Conservation (phyloP, 2,113 vertebrate species). For the Thryonomys swinderianus region DNA sequence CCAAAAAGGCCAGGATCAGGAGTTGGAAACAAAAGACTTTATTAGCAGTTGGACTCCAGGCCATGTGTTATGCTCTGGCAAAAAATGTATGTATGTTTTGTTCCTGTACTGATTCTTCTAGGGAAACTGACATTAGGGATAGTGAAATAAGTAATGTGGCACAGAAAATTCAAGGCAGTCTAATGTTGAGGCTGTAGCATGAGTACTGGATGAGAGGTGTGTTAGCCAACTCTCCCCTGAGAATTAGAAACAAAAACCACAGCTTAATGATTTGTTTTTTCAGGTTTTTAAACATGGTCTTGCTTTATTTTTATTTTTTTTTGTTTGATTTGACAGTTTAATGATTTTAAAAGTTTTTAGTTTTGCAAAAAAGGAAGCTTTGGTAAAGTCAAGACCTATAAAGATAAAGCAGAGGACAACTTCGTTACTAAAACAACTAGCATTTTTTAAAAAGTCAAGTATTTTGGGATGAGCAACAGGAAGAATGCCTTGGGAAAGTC, state of each 20-base stretch:
- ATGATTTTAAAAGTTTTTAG: not conserved
- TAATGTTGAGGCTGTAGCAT: not conserved
- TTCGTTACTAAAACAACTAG: not conserved
- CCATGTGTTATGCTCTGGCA: not conserved
- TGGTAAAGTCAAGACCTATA: not conserved
- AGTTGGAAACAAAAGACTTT: not conserved
- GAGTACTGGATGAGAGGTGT: not conserved
- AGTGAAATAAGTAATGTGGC: not conserved
- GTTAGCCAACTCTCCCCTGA: not conserved
- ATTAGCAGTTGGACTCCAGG: not conserved
- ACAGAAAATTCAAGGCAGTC: not conserved
- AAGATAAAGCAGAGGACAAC: not conserved
- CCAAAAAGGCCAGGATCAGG: not conserved
- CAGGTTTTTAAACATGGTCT: no score
- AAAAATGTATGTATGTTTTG: not conserved
- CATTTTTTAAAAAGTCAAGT: not conserved
- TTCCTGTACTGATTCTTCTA: not conserved
- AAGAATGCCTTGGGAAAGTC: not conserved
- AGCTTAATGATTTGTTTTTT: no score
- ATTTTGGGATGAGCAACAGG: not conserved
- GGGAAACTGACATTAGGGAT: not conserved
- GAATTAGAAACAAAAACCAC: not conserved
- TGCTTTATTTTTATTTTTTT: no score
- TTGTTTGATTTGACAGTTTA: not conserved
- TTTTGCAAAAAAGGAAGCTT: not conserved